These are phyloP conservation scores for Siphamia tubifer DNA, from an alignment of 2,113 vertebrate genomes.

Conservation along the genomic window DNA sequence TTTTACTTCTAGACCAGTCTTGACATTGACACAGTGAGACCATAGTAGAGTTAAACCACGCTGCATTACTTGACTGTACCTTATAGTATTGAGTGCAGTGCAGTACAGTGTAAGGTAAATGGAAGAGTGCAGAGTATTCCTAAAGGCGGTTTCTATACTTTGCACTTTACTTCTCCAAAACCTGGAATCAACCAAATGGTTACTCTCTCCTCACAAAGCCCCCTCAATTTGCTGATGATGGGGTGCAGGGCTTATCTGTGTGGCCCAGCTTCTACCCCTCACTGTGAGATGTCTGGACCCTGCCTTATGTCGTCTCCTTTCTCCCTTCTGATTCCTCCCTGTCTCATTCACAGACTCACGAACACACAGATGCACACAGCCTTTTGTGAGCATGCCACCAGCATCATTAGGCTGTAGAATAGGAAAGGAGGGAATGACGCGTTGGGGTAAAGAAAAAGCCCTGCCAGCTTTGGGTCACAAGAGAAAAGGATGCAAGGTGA, in stretches of 20 bases:
- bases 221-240: slow-evolving; percentile 42
- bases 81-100: no score
- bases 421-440: background rate
- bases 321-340: slow-evolving; percentile 5
- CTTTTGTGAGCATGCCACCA: slow-evolving; percentile 7
- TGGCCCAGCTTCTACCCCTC: slow-evolving; percentile 60
- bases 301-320: slow-evolving; percentile 18
- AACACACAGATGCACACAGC: background rate
- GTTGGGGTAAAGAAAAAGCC: background rate
- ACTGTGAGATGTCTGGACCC: slow-evolving; percentile 42
- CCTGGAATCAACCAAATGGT: slow-evolving; percentile 64
- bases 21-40: no score
- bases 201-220: slow-evolving; percentile 57
- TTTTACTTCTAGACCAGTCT: no score
- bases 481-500: background rate
- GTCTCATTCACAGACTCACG: slow-evolving; percentile 15
- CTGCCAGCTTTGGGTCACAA: background rate
- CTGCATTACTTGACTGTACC: no score
- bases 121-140: no score
- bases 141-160: no score
- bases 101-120: no score
- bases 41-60: no score
- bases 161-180: slow-evolving; percentile 37
- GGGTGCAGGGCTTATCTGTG: slow-evolving; percentile 68
- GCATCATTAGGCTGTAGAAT: slow-evolving; percentile 22